A percentile compares a stretch with the other conserved stretches of the same genome.
These are phyloP conservation scores for Hippasteria phrygiana DNA, from an alignment of 53 echinoderm and acorn worm species.

Conservation along the genomic window DNA sequence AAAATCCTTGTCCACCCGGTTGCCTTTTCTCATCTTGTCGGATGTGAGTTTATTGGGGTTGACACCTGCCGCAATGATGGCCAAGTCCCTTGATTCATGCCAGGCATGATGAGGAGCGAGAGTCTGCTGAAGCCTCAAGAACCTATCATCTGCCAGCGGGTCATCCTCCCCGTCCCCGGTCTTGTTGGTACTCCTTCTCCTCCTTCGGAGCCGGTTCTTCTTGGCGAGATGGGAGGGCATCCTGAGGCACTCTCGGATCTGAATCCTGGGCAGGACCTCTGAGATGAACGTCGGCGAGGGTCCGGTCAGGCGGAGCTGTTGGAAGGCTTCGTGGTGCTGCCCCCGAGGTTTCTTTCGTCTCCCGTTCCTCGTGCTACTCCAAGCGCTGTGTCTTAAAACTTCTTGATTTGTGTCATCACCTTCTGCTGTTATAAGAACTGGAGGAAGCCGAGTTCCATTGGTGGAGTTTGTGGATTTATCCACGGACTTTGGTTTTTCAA, in stretches of 20 bases:
- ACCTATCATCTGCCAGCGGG: constrained; percentile 76
- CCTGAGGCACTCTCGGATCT: constrained; percentile 29
- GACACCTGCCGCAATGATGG: constrained; percentile 59
- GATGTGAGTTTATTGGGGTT: constrained; percentile 58
- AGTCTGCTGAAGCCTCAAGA: constrained; percentile 65
- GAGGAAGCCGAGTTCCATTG: not conserved
- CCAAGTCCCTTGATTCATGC: constrained; percentile 73
- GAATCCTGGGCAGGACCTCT: constrained; percentile 70
- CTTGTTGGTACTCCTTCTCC: not conserved
- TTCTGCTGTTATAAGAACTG: constrained; percentile 41
- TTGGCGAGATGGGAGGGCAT: constrained; percentile 28
- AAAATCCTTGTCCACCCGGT: not conserved
- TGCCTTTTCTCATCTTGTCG: constrained; percentile 40
- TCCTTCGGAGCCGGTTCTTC: constrained; percentile 24
- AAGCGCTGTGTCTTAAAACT: too few relatives aligned
- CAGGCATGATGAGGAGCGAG: constrained; percentile 53
- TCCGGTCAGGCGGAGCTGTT: constrained; percentile 53
- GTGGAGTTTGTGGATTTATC: not conserved
- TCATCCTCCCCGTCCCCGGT: constrained; percentile 8
- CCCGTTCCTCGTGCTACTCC: not conserved
- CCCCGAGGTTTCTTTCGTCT: constrained; percentile 35
- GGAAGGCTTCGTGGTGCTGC: not conserved
- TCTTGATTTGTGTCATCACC: too few relatives aligned
- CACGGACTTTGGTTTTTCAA: not conserved
- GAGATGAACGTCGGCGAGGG: constrained; percentile 77